These are phyloP conservation scores for Tanypteryx hageni DNA, from an alignment of 2,888 invertebrate species.

Conservation along the genomic window DNA sequence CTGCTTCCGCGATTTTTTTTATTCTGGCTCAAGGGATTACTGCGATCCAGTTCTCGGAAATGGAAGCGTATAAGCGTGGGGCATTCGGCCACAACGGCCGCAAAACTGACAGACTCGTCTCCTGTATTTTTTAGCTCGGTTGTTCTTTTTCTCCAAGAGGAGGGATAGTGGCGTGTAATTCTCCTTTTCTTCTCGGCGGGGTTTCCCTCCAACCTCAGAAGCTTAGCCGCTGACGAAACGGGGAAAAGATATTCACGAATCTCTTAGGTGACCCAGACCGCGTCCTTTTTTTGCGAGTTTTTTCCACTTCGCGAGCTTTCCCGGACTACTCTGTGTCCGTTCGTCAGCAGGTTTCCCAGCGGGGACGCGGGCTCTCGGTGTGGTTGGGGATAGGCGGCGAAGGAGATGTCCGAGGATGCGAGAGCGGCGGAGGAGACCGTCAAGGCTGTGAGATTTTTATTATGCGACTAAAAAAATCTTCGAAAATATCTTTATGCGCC, in stretches of 20 bases:
- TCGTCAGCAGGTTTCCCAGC: neutral
- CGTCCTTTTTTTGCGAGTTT: too few species aligned
- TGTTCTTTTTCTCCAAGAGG: neutral
- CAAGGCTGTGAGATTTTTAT: too few species aligned
- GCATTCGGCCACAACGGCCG: neutral
- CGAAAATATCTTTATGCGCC: neutral
- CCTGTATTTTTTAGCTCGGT: neutral
- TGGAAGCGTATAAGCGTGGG: constrained; percentile 8
- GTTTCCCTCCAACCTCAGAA: neutral
- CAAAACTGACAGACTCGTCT: neutral
- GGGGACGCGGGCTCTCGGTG: neutral
- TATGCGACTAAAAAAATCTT: neutral
- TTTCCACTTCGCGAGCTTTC: neutral
- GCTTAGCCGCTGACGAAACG: neutral
- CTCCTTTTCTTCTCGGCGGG: neutral
- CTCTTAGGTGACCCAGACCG: too few species aligned
- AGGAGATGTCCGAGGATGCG: neutral
- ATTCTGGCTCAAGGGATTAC: constrained; percentile 1
- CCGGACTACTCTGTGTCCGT: neutral
- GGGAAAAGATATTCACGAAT: neutral
- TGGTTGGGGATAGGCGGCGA: neutral
- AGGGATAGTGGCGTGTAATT: neutral
- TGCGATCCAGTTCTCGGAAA: neutral
- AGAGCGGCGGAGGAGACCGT: neutral
- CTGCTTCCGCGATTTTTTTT: neutral